Evolutionary conservation across 1,140 invertebrate species (phyloP).

Genomic region (Rhizoglyphus robini): DNA sequence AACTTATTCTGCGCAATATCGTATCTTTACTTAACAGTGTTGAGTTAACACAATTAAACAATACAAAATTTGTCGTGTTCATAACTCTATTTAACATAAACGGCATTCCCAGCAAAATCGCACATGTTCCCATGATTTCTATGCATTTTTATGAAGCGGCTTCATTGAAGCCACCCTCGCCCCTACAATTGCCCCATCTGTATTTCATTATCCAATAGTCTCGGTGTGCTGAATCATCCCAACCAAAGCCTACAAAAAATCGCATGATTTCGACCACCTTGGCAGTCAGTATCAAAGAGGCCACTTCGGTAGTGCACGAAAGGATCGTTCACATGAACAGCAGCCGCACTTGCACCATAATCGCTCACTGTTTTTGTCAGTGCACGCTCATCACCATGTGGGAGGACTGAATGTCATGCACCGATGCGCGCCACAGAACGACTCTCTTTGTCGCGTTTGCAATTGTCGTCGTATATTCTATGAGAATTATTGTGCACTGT

Average conservation of each 20-base stretch:
- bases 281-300: conserved; percentile 14
- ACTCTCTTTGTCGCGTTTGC: background rate
- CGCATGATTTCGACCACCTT: conserved; percentile 37
- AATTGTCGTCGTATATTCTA: background rate
- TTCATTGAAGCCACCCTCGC: conserved; percentile 51
- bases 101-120: conserved; percentile 54
- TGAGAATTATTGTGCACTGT: conserved; percentile 8
- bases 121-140: conserved; percentile 74
- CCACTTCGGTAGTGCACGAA: conserved; percentile 15
- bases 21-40: too few species aligned
- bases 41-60: too few species aligned
- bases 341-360: conserved; percentile 41
- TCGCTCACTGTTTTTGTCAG: conserved; percentile 39
- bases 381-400: conserved; percentile 30
- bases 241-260: conserved; percentile 44
- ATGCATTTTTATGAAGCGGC: conserved; percentile 76
- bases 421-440: conserved; percentile 1
- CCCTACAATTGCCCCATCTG: conserved; percentile 24
- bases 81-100: conserved; percentile 27
- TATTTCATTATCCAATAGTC: conserved; percentile 28
- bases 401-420: background rate
- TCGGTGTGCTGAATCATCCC: conserved; percentile 22
- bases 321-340: conserved; percentile 36
- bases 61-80: too few species aligned
- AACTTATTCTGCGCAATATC: too few species aligned